phyloP scores from a whole-genome alignment of 2,888 invertebrate genomes.

The Caenorhabditis angaria region DNA sequence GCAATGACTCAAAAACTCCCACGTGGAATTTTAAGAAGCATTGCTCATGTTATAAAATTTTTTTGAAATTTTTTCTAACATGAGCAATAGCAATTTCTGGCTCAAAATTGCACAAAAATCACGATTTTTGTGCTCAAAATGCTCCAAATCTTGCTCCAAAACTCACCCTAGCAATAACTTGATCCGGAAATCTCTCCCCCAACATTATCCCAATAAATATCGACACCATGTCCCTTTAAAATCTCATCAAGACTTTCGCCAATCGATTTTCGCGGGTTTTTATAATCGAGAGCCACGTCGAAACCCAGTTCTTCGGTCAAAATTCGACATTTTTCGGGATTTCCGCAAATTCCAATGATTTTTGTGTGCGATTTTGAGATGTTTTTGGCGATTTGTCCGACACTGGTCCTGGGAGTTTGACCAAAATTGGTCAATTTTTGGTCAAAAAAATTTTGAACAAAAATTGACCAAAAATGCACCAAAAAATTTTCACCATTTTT shows the following conservation, averaged over 20 bases:
- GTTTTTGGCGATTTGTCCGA: conserved; percentile 70
- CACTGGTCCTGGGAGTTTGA: too few species aligned
- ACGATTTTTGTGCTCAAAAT: too few species aligned
- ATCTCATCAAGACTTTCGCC: conserved; percentile 71
- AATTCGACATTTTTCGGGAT: conserved; percentile 71
- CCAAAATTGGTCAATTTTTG: too few species aligned
- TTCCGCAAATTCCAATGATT: conserved; percentile 74
- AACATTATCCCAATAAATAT: conserved; percentile 74
- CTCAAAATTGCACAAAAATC: too few species aligned
- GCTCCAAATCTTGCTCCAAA: background rate
- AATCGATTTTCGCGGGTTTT: too few species aligned
- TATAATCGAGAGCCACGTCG: conserved; percentile 72
- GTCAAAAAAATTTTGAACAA: too few species aligned
- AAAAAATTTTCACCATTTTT: too few species aligned
- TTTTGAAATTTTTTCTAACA: too few species aligned
- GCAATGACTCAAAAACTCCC: conserved; percentile 4
- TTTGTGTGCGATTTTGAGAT: conserved; percentile 69
- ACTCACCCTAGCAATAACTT: conserved; percentile 72
- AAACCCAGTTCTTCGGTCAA: conserved; percentile 68
- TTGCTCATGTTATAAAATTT: background rate
- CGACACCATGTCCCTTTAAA: conserved; percentile 70
- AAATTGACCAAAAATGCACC: too few species aligned
- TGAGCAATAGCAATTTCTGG: too few species aligned
- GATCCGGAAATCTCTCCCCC: conserved; percentile 73
- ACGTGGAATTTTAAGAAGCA: conserved; percentile 6